These are phyloP conservation scores for Drosophila tristis DNA, from an alignment of 1,140 invertebrate genomes.

Conservation along the genomic window DNA sequence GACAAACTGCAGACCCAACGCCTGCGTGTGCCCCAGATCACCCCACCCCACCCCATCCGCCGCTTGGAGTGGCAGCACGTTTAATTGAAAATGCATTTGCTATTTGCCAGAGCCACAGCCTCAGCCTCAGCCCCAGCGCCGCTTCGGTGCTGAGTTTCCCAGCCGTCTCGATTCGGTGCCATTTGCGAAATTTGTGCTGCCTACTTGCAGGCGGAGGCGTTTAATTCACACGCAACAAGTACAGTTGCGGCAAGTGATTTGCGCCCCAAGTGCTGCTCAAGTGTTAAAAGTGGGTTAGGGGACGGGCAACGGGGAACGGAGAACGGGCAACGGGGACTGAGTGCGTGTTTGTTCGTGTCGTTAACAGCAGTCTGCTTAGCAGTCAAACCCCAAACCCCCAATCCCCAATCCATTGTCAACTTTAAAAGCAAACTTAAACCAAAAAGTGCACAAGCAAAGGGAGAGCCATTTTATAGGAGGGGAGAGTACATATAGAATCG, in stretches of 20 bases:
- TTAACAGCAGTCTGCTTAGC: background rate
- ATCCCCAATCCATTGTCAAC: conserved; percentile 4
- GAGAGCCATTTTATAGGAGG: background rate
- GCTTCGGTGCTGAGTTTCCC: too few species aligned
- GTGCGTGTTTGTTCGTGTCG: conserved; percentile 11
- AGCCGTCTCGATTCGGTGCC: conserved; percentile 7
- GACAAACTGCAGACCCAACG: conserved; percentile 14
- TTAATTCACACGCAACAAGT: conserved; percentile 68
- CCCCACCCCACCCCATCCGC: background rate
- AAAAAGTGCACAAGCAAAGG: conserved; percentile 3
- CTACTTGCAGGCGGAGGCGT: conserved; percentile 36
- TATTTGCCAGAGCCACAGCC: conserved; percentile 25
- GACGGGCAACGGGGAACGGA: too few species aligned
- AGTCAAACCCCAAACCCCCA: background rate
- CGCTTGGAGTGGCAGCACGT: conserved; percentile 3
- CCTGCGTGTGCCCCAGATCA: background rate
- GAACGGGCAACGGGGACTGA: background rate
- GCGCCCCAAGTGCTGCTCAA: conserved; percentile 22
- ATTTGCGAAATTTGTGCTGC: conserved; percentile 43
- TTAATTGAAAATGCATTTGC: conserved; percentile 56
- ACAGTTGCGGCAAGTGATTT: conserved; percentile 41
- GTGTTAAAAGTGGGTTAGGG: conserved; percentile 16
- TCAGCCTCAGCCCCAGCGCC: conserved; percentile 14
- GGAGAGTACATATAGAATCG: too few species aligned
- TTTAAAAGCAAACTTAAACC: conserved; percentile 1